Conservation (phyloP, 2,797 vertebrate species). For the Steatocranus sp. region DNA sequence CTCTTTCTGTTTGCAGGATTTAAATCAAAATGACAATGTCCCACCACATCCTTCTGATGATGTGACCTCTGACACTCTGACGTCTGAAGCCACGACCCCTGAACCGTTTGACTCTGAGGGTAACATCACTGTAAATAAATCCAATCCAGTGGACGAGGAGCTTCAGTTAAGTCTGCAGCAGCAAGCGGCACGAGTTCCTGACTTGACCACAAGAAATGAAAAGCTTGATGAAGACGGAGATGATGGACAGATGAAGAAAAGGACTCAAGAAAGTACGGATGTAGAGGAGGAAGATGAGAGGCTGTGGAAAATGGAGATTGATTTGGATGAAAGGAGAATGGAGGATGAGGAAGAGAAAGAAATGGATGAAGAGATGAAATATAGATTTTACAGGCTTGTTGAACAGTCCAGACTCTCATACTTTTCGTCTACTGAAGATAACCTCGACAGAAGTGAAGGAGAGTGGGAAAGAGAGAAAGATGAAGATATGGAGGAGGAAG, state of each 20-base stretch:
- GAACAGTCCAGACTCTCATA: slow-evolving; percentile 50
- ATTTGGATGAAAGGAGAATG: slow-evolving; percentile 9
- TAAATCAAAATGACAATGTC: slow-evolving; percentile 8
- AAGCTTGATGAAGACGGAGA: not conserved
- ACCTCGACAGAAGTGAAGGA: slow-evolving; percentile 31
- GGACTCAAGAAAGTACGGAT: not conserved
- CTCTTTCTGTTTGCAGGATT: slow-evolving; percentile 46
- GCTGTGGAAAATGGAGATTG: not conserved
- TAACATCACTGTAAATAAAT: not conserved
- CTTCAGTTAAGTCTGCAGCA: slow-evolving; percentile 20
- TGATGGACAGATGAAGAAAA: not conserved
- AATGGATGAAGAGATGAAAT: slow-evolving; percentile 18
- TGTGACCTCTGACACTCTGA: slow-evolving; percentile 57
- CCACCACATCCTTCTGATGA: slow-evolving; percentile 23
- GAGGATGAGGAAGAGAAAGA: slow-evolving; percentile 15
- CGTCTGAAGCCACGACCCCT: slow-evolving; percentile 53
- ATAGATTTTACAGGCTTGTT: slow-evolving; percentile 43
- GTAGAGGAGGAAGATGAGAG: not conserved
- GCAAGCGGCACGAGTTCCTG: not conserved
- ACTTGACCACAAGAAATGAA: not conserved
- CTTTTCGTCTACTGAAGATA: slow-evolving; percentile 53
- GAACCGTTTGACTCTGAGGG: slow-evolving; percentile 11
- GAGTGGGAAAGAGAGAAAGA: slow-evolving; percentile 7
- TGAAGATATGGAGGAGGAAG: not conserved
- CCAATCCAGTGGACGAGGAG: slow-evolving; percentile 12